Percentiles rank a stretch among this genome's conserved stretches.
These are phyloP conservation scores for Mergus octosetaceus DNA, from an alignment of 2,797 vertebrate species.

Conservation along the genomic window DNA sequence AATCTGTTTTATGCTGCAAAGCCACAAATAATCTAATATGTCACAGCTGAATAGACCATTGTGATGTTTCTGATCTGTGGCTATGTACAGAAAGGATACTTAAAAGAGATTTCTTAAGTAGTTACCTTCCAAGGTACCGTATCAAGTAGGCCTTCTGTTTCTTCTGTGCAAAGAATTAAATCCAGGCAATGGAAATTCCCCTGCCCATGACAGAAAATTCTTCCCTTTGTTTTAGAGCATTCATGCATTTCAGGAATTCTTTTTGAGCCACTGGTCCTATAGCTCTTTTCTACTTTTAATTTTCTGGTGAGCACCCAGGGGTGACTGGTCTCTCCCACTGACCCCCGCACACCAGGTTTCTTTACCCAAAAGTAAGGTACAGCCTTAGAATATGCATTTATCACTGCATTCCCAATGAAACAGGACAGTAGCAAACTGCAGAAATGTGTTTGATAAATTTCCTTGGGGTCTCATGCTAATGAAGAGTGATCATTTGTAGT, in stretches of 20 bases:
- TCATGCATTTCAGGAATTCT: constrained; percentile 42
- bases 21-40: constrained; percentile 30
- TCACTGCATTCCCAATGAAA: background rate
- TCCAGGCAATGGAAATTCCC: constrained; percentile 4
- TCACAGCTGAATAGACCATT: background rate
- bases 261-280: background rate
- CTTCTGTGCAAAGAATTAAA: background rate
- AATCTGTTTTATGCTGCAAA: constrained; percentile 41
- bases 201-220: background rate
- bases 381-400: background rate
- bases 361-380: background rate
- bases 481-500: background rate
- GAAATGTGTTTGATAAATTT: background rate
- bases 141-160: background rate
- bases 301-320: background rate
- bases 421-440: background rate
- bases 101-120: background rate
- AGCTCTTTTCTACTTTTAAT: constrained; percentile 12
- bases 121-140: background rate
- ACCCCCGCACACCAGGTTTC: background rate
- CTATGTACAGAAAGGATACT: background rate
- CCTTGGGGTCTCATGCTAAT: background rate
- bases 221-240: constrained; percentile 44
- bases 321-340: background rate
- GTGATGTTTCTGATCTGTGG: background rate